Conservation (phyloP, 2,888 invertebrate genomes). For the Cheilosia soror region DNA sequence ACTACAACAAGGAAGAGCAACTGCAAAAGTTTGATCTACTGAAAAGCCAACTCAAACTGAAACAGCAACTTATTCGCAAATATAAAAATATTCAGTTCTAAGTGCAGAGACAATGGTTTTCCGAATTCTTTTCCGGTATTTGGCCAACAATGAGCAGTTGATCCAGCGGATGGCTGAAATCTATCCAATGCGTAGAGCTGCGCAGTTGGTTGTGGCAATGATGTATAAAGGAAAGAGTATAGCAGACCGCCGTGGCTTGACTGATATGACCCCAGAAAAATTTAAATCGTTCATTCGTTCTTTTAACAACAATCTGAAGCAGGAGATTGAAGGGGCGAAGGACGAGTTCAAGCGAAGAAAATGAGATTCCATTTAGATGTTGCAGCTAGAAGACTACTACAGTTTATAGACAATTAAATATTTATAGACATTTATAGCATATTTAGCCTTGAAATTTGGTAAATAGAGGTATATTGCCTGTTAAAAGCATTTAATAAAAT, state of each 20-base stretch:
- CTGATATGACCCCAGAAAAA: slow-evolving; percentile 81
- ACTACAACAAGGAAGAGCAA: slow-evolving; percentile 96
- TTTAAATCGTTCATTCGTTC: slow-evolving; percentile 85
- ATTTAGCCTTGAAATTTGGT: too few relatives aligned
- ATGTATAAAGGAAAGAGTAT: slow-evolving; percentile 87
- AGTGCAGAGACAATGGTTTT: slow-evolving; percentile 86
- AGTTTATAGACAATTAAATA: background rate
- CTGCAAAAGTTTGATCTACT: slow-evolving; percentile 93
- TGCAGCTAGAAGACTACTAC: background rate
- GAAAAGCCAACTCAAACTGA: slow-evolving; percentile 92
- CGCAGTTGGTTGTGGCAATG: slow-evolving; percentile 90
- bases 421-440: too few relatives aligned
- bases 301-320: slow-evolving; percentile 86
- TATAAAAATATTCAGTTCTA: slow-evolving; percentile 93
- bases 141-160: slow-evolving; percentile 91
- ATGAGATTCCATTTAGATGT: slow-evolving; percentile 1
- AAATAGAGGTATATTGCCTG: too few relatives aligned
- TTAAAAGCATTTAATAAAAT: too few relatives aligned
- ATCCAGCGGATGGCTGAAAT: slow-evolving; percentile 93
- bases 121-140: slow-evolving; percentile 88
- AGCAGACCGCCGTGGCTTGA: slow-evolving; percentile 85
- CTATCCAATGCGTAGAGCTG: slow-evolving; percentile 92
- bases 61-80: slow-evolving; percentile 94
- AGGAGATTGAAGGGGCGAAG: slow-evolving; percentile 88
- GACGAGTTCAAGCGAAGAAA: slow-evolving; percentile 85